phyloP scores from a whole-genome alignment of 2,113 vertebrate species.

The Hippopotamus amphibius region DNA sequence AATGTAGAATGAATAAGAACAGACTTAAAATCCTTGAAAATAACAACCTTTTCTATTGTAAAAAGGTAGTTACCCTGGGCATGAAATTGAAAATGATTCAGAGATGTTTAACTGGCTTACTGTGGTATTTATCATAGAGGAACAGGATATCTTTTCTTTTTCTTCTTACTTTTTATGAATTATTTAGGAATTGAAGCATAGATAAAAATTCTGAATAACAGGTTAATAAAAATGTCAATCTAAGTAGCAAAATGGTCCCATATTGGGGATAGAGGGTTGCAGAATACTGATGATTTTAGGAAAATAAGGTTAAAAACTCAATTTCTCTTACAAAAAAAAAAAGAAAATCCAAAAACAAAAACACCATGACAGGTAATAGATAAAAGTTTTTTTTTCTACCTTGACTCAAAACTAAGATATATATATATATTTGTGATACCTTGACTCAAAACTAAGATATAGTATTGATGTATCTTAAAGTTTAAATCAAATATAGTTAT shows the following conservation, averaged over 20 bases:
- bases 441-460: neutral
- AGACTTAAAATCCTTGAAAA: neutral
- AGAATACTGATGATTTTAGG: neutral
- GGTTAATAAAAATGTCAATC: constrained; percentile 6
- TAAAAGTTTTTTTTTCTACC: neutral
- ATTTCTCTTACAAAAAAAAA: neutral
- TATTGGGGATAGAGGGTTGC: neutral
- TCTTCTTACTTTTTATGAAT: constrained; percentile 6
- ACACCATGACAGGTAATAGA: neutral
- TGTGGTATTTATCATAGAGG: neutral
- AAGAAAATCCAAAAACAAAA: neutral
- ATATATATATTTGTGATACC: neutral
- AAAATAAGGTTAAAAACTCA: constrained; percentile 34
- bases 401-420: neutral
- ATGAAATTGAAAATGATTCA: constrained; percentile 21
- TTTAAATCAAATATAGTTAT: constrained; percentile 58
- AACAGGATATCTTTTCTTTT: neutral
- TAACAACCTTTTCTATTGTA: constrained; percentile 6
- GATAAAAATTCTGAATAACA: neutral
- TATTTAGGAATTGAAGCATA: constrained; percentile 23
- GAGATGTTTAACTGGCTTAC: neutral
- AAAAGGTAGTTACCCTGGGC: neutral
- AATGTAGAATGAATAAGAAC: neutral
- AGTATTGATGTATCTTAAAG: neutral
- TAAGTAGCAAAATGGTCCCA: neutral